These are phyloP conservation scores for Callorhinus ursinus DNA, from an alignment of 2,113 vertebrate species.

Conservation along the genomic window DNA sequence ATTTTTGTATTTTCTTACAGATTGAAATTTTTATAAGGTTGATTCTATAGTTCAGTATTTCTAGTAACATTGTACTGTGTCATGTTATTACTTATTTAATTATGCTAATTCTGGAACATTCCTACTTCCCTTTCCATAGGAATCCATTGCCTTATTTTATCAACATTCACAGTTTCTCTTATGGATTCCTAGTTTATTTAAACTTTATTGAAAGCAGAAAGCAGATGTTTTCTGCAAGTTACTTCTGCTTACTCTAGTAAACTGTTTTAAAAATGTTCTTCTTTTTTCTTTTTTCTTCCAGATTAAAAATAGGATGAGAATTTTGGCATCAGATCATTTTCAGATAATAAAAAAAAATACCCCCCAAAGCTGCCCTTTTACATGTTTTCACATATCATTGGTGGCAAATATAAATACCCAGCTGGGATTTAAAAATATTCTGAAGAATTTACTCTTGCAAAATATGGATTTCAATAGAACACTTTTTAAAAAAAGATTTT, in stretches of 20 bases:
- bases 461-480: neutral
- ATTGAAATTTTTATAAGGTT: neutral
- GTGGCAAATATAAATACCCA: neutral
- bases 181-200: neutral
- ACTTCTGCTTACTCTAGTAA: constrained; percentile 20
- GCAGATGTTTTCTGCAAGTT: constrained; percentile 28
- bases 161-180: neutral
- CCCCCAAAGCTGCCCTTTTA: neutral
- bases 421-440: neutral
- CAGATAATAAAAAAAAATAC: neutral
- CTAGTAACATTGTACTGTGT: neutral
- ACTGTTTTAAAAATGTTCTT: neutral
- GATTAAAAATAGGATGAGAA: neutral
- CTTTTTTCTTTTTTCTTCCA: neutral
- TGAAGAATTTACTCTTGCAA: neutral
- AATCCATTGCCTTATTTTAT: constrained; percentile 12
- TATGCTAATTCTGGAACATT: neutral
- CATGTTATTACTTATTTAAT: neutral
- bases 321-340: constrained; percentile 4
- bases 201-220: constrained; percentile 18
- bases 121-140: neutral
- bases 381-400: neutral
- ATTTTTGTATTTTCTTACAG: neutral
- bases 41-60: neutral
- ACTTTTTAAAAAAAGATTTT: neutral